Evolutionary conservation across 2,113 vertebrate genomes (phyloP).

Genomic region (Menura novaehollandiae): DNA sequence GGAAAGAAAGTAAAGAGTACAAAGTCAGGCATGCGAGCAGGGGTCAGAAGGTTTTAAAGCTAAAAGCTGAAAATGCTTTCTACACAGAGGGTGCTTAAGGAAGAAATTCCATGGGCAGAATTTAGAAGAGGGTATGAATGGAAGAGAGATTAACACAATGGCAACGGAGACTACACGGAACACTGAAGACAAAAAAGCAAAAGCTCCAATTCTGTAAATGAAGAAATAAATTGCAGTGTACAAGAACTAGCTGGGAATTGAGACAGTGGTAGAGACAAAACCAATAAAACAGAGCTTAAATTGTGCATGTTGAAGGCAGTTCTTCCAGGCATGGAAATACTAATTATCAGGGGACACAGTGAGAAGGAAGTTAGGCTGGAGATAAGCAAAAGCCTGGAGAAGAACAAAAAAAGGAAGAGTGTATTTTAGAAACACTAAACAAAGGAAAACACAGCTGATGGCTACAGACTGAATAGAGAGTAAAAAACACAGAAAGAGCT

Average conservation of each 20-base stretch:
- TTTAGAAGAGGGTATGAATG: not conserved
- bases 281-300: not conserved
- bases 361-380: not conserved
- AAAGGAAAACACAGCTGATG: not conserved
- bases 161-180: not conserved
- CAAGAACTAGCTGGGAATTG: not conserved
- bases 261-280: not conserved
- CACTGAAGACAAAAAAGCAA: not conserved
- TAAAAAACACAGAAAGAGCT: not conserved
- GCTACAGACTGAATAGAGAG: not conserved
- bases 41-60: not conserved
- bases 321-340: not conserved
- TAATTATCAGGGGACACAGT: not conserved
- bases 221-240: not conserved
- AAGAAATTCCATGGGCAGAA: not conserved
- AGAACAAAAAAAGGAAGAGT: not conserved
- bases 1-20: not conserved
- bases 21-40: not conserved
- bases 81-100: not conserved
- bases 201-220: not conserved
- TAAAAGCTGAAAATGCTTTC: not conserved
- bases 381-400: not conserved
- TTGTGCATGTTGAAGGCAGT: not conserved
- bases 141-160: not conserved
- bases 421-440: not conserved